Evolutionary conservation across 2,113 vertebrate species (phyloP), one percentile per base, ranked within the genome.

Genomic region (Poeciliopsis prolifica): DNA sequence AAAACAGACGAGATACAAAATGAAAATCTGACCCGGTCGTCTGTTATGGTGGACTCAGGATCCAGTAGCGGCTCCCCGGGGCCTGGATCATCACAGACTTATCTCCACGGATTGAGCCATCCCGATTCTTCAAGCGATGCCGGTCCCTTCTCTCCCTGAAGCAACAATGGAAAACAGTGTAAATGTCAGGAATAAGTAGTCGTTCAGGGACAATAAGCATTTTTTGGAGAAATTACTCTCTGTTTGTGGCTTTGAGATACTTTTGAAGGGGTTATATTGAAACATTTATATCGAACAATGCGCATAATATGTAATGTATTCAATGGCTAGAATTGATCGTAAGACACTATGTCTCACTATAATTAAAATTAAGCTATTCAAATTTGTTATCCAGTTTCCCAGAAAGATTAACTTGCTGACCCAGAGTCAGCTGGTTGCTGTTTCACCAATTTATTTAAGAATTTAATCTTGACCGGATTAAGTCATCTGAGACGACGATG

Each of bases 81-180:
- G 95, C 95, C 90, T 98, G 97, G 90, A 98, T 97, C 1, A 95
- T 95, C 84, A 97, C 96, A 0, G 96, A 97, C 75, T 97, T 98
- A 85, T 98, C 97, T 30, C 95, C 97, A 0, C 96, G 95, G 75
- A 94, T 87, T 76, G 92, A 93, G 78, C 94, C 92, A 0, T 97
- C 96, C 0, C 95, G 94, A 85, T 94, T 96, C 58, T 96, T 97
- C 0, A 95, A 95, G 71, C 96, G 95, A 65, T 96, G 96, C 14
- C 95, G 85, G 70, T 97, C 96, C 80, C 96, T 92, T n/a, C 96
- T 91, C 14, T 97, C 96, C 88, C 96, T 97, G 68, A 1, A 70
- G 10, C 64, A 10, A 2, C 73, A 70, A 4, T 1, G 61, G 26
- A 19, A 10, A 63, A 51, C 28, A 40, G 17, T 10, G n/a, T 12